phyloP scores from a whole-genome alignment of 2,888 invertebrate species.

The Philhelius pedissequus region DNA sequence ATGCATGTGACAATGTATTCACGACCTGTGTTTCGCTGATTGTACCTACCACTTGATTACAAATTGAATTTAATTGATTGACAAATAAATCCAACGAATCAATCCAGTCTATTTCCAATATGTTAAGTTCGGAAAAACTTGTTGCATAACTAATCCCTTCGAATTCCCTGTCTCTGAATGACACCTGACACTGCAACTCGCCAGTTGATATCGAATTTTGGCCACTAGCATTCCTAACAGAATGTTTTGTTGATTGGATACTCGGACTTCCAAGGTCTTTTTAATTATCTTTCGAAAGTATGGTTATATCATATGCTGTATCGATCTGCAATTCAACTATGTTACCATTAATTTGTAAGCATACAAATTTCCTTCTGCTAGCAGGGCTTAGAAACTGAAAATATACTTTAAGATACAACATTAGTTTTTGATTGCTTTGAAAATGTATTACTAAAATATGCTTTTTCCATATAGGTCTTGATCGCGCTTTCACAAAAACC shows the following conservation, averaged over 20 bases:
- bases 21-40: neutral
- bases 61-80: conserved; percentile 38
- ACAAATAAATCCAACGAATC: conserved; percentile 50
- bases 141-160: conserved; percentile 27
- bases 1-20: conserved; percentile 57
- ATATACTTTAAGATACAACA: too few species aligned
- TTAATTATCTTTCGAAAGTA: conserved; percentile 39
- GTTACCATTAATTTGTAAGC: too few species aligned
- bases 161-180: too few species aligned
- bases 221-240: too few species aligned
- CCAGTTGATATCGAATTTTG: too few species aligned
- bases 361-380: too few species aligned
- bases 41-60: neutral
- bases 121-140: conserved; percentile 25
- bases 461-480: conserved; percentile 40
- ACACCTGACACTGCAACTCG: too few species aligned
- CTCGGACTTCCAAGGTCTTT: neutral
- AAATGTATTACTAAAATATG: conserved; percentile 58
- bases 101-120: conserved; percentile 57
- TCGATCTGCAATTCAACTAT: conserved; percentile 15
- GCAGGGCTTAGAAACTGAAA: too few species aligned
- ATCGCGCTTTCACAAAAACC: conserved; percentile 44
- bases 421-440: too few species aligned
- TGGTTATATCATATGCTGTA: conserved; percentile 32
- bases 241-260: conserved; percentile 14